phyloP scores from a whole-genome alignment of 2,113 vertebrate species.

The Chiloscyllium plagiosum region DNA sequence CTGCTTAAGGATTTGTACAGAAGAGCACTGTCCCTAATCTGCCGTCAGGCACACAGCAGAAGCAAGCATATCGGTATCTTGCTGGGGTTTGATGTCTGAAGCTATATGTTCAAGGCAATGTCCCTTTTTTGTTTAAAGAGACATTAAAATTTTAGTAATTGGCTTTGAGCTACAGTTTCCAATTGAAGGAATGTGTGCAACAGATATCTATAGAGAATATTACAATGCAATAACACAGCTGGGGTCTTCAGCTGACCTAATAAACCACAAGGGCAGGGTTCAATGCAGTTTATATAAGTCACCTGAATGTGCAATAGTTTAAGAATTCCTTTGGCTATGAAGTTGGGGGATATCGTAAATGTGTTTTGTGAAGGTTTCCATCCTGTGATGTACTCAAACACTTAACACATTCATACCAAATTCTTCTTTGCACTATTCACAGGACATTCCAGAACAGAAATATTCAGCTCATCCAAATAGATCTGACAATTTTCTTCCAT shows the following conservation, averaged over 20 bases:
- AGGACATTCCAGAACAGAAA: not conserved
- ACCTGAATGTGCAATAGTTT: constrained; percentile 3
- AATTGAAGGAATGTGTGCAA: not conserved
- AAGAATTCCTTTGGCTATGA: not conserved
- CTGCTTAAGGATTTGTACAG: not conserved
- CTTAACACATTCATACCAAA: constrained; percentile 14
- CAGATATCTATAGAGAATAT: not conserved
- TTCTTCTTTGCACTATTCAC: not conserved
- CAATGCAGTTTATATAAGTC: not conserved
- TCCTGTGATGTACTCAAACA: not conserved
- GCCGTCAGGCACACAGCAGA: not conserved
- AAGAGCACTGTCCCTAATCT: constrained; percentile 26
- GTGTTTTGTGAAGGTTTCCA: not conserved
- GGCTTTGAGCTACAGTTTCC: not conserved
- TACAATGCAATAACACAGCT: not conserved
- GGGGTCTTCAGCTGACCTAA: not conserved
- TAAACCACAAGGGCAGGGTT: constrained; percentile 11
- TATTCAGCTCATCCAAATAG: not conserved
- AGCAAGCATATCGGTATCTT: too few relatives aligned
- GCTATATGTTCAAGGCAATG: not conserved
- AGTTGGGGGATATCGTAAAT: constrained; percentile 17
- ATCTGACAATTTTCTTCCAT: not conserved
- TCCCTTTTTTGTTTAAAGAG: not conserved
- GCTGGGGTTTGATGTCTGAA: not conserved
- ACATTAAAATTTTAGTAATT: not conserved